These are phyloP conservation scores for Scaptomyza cyrtandrae DNA, from an alignment of 2,888 invertebrate species.

Conservation along the genomic window DNA sequence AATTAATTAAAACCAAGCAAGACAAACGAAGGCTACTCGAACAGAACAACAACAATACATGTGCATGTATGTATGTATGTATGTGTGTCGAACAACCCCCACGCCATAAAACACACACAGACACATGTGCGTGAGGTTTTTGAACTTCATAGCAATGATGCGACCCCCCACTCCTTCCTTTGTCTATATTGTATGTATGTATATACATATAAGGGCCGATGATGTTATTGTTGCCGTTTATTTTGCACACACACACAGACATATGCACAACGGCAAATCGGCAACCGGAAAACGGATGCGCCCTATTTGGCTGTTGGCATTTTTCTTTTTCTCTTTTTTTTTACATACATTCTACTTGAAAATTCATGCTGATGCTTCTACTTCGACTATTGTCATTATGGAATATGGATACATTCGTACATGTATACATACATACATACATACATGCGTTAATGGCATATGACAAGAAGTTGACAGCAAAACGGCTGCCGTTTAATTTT, in stretches of 20 bases:
- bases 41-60: not conserved
- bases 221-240: slow-evolving; percentile 38
- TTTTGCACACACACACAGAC: slow-evolving; percentile 30
- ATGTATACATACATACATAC: not conserved
- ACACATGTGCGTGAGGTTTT: slow-evolving; percentile 49
- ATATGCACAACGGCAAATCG: slow-evolving; percentile 1
- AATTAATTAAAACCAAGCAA: slow-evolving; percentile 54
- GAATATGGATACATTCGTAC: slow-evolving; percentile 27
- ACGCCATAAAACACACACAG: slow-evolving; percentile 10
- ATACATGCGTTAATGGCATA: slow-evolving; percentile 34
- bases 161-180: slow-evolving; percentile 12
- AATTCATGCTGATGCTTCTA: slow-evolving; percentile 24
- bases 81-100: slow-evolving; percentile 10
- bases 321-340: not conserved
- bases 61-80: not conserved
- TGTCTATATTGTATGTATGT: not conserved
- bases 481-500: slow-evolving; percentile 10
- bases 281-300: slow-evolving; percentile 74
- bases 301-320: slow-evolving; percentile 65
- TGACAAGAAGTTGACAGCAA: slow-evolving; percentile 30
- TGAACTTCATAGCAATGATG: slow-evolving; percentile 43
- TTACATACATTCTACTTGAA: slow-evolving; percentile 12
- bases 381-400: slow-evolving; percentile 57
- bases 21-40: slow-evolving; percentile 8
- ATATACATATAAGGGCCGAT: slow-evolving; percentile 40